Evolutionary conservation across 2,888 invertebrate species (phyloP).

Genomic region (Dicycla oo): DNA sequence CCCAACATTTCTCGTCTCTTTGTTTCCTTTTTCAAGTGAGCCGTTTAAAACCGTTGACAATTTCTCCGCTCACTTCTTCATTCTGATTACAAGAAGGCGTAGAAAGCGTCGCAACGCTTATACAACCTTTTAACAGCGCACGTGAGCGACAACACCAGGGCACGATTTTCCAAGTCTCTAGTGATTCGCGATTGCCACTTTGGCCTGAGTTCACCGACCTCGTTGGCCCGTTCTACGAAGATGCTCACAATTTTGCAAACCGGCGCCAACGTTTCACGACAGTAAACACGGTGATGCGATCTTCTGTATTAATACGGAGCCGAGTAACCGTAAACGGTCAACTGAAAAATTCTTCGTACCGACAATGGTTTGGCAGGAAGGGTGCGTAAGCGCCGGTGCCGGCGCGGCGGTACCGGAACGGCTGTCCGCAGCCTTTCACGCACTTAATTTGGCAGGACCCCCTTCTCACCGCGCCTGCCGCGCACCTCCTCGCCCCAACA

Average conservation of each 20-base stretch:
- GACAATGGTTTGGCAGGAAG: conserved; percentile 67
- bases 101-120: conserved; percentile 86
- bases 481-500: conserved; percentile 80
- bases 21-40: conserved; percentile 78
- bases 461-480: conserved; percentile 80
- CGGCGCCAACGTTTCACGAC: conserved; percentile 70
- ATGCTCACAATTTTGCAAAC: conserved; percentile 69
- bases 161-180: conserved; percentile 76
- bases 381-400: conserved; percentile 67
- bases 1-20: conserved; percentile 71
- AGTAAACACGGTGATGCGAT: conserved; percentile 56
- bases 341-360: conserved; percentile 53
- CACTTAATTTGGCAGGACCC: conserved; percentile 90
- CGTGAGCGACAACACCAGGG: conserved; percentile 74
- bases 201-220: conserved; percentile 80
- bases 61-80: conserved; percentile 88
- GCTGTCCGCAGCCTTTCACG: conserved; percentile 88
- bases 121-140: conserved; percentile 82
- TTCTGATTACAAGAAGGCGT: conserved; percentile 83
- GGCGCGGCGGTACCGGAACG: conserved; percentile 76
- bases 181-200: conserved; percentile 78
- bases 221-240: conserved; percentile 75
- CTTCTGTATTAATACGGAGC: conserved; percentile 44
- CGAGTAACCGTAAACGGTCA: conserved; percentile 60
- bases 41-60: conserved; percentile 83